Base-by-base conservation (phyloP, 1,140 invertebrate genomes). In the Idris sp. region DNA sequence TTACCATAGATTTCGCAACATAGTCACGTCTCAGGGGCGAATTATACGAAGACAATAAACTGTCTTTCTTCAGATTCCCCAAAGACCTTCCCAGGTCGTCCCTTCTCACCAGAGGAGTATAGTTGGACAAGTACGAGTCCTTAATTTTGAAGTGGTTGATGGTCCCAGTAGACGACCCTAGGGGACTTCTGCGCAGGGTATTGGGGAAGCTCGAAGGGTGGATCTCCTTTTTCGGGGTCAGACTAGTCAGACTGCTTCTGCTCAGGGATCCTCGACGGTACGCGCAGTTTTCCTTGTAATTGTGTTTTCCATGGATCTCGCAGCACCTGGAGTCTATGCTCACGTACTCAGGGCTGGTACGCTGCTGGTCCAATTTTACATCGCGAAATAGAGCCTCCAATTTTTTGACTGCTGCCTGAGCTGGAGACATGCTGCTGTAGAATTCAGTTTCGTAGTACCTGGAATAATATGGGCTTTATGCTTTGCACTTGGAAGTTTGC, bases 331-430 rank as follows among this genome's bases (percentile, higher is more conserved):
- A 81, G 78, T 91, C 90, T 9, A 90, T 85, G 54, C 89, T 88
- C 1, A 89, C 85, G 26, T 89, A 81, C 35, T 89, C 84, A 11
- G 88, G 87, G 16, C 76, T 83, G 14, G 44, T 59, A 4, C 79
- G 76, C 4, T 80, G 78, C 82, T 85, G 83, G 13, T 92, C 91
- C 44, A 93, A 71, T 77, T 89, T 91, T 28, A 91, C 89, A 72
- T 90, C 91, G 22, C 89, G 88, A 82, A 94, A 93, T 54, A 94
- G 89, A 0, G 90, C 91, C 79, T 94, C 92, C 72, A 94, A 81
- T 31, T 92, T 90, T 58, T 90, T 91, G 76, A 93, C 91, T 1
- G 92, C 91, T 18, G 90, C 88, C 35, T 90, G 90, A 16, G 89
- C 87, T 14, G 89, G 85, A 16, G 85, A 85, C 88, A 89, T 89